These are phyloP conservation scores for Pyrrhosoma nymphula DNA, from an alignment of 2,888 invertebrate genomes.

Conservation along the genomic window DNA sequence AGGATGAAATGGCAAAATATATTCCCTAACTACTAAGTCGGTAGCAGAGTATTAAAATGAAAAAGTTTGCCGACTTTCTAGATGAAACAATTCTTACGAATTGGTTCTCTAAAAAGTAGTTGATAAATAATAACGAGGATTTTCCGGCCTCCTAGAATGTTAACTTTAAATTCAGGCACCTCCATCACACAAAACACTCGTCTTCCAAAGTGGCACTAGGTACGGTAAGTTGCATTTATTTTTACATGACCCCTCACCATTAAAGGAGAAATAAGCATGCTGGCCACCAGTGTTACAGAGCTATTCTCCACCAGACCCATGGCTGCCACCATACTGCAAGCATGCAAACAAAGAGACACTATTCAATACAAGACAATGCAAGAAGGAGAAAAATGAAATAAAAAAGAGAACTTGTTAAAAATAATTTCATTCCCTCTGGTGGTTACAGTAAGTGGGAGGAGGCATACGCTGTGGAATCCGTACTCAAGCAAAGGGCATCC, in stretches of 20 bases:
- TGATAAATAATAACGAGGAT: too few relatives aligned
- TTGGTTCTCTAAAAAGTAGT: too few relatives aligned
- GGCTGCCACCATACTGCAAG: slow-evolving; percentile 83
- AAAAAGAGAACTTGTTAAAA: background rate
- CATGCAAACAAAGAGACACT: slow-evolving; percentile 68
- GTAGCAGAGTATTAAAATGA: too few relatives aligned
- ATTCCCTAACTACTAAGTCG: too few relatives aligned
- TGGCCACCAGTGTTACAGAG: slow-evolving; percentile 86
- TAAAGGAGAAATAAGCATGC: slow-evolving; percentile 90
- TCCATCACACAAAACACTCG: background rate
- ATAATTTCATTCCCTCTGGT: background rate
- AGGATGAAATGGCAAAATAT: too few relatives aligned
- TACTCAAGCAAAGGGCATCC: background rate
- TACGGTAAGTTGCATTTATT: background rate
- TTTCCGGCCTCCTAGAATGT: too few relatives aligned
- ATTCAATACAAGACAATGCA: slow-evolving; percentile 25
- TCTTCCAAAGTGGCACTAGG: background rate
- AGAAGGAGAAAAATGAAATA: background rate
- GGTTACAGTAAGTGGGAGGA: background rate
- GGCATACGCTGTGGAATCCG: background rate
- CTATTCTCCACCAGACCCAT: slow-evolving; percentile 88
- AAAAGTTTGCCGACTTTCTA: too few relatives aligned
- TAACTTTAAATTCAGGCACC: too few relatives aligned
- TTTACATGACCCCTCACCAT: slow-evolving; percentile 80
- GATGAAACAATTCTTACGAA: too few relatives aligned